A percentile compares a stretch with the other conserved stretches of the same genome.
These are phyloP conservation scores for Eupithecia dodoneata DNA, from an alignment of 2,888 invertebrate species.

Conservation along the genomic window DNA sequence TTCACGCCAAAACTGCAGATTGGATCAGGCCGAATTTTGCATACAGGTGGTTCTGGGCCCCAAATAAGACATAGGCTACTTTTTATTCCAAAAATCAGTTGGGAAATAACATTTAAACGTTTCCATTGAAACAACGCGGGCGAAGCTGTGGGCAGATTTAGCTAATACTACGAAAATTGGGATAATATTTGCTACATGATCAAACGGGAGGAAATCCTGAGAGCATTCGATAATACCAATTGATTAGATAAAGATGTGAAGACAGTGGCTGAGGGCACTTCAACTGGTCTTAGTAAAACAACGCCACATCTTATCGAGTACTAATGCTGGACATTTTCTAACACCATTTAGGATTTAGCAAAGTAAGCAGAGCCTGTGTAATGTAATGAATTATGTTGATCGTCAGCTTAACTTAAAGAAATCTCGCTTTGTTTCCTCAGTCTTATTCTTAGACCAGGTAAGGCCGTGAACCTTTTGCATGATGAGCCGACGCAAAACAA, in stretches of 20 bases:
- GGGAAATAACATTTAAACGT: too few species aligned
- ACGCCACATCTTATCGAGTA: slow-evolving; percentile 15
- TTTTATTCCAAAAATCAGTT: too few species aligned
- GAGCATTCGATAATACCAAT: slow-evolving; percentile 13
- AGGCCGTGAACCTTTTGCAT: neutral
- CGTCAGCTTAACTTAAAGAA: neutral
- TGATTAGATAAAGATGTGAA: slow-evolving; percentile 43
- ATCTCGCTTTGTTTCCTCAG: neutral
- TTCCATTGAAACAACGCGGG: too few species aligned
- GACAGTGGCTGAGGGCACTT: slow-evolving; percentile 33
- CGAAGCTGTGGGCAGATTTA: too few species aligned
- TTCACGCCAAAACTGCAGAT: too few species aligned
- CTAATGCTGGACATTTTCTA: neutral
- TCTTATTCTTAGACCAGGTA: neutral
- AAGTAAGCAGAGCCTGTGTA: neutral
- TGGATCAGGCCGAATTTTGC: too few species aligned
- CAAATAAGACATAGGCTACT: too few species aligned
- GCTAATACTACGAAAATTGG: neutral
- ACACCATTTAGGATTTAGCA: neutral
- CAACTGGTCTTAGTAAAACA: slow-evolving; percentile 19
- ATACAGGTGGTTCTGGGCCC: too few species aligned
- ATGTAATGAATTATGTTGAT: neutral
- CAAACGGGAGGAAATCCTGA: neutral
- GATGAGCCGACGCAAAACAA: neutral
- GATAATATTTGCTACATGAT: neutral